These are phyloP conservation scores for Caenorhabditis angaria DNA, from an alignment of 2,888 invertebrate species.

Conservation along the genomic window DNA sequence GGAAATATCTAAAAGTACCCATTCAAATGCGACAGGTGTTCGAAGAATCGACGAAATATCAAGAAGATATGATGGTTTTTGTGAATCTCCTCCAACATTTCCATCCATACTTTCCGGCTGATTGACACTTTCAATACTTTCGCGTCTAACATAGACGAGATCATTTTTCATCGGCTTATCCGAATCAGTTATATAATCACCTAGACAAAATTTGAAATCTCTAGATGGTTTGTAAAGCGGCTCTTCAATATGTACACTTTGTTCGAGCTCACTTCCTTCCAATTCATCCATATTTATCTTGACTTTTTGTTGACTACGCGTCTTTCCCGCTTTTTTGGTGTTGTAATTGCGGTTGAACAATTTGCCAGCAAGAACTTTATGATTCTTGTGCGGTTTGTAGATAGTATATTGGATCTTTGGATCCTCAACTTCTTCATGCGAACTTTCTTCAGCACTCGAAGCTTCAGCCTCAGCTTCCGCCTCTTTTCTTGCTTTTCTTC, in stretches of 20 bases:
- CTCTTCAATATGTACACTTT: constrained; percentile 45
- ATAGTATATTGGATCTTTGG: constrained; percentile 46
- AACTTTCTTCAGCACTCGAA: not conserved
- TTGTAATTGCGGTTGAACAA: constrained; percentile 39
- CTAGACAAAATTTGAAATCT: constrained; percentile 51
- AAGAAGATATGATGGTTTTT: constrained; percentile 36
- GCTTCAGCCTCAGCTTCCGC: constrained; percentile 20
- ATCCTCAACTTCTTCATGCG: constrained; percentile 22
- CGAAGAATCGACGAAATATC: constrained; percentile 44
- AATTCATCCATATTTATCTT: constrained; percentile 29
- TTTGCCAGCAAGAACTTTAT: constrained; percentile 50
- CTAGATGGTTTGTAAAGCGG: constrained; percentile 48
- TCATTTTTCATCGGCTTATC: constrained; percentile 12
- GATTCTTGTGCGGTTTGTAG: constrained; percentile 48
- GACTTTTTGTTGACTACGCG: constrained; percentile 19
- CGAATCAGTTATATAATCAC: constrained; percentile 44
- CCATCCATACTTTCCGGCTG: constrained; percentile 25
- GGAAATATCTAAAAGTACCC: constrained; percentile 27
- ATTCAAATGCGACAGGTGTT: constrained; percentile 33
- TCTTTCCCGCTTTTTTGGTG: constrained; percentile 33
- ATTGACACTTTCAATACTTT: constrained; percentile 47
- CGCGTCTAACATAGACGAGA: constrained; percentile 39
- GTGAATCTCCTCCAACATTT: constrained; percentile 10
- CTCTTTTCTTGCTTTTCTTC: constrained; percentile 26
- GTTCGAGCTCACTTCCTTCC: constrained; percentile 44